These are phyloP conservation scores for Volucella inflata DNA, from an alignment of 2,888 invertebrate species.

Conservation along the genomic window DNA sequence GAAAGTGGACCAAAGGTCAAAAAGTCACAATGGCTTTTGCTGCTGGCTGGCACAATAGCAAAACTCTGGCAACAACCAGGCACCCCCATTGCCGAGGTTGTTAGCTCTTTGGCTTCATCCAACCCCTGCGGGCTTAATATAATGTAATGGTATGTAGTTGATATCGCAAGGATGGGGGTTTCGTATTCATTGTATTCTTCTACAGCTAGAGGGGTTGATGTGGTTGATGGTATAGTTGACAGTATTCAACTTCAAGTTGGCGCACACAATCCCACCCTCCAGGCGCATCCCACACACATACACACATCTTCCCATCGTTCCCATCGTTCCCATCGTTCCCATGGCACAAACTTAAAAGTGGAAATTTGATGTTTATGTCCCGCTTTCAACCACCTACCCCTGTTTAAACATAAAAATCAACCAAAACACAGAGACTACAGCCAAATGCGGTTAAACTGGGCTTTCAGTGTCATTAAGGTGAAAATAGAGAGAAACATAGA, in stretches of 20 bases:
- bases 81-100: conserved; percentile 56
- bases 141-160: conserved; percentile 61
- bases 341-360: conserved; percentile 44
- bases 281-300: conserved; percentile 30
- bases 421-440: conserved; percentile 2
- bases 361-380: conserved; percentile 22
- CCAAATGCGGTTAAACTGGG: conserved; percentile 56
- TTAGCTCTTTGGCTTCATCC: conserved; percentile 67
- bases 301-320: conserved; percentile 10
- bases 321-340: conserved; percentile 33
- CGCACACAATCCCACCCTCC: conserved; percentile 16
- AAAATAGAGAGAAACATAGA: conserved; percentile 6
- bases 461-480: conserved; percentile 61
- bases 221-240: conserved; percentile 10
- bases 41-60: conserved; percentile 69
- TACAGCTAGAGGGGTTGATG: conserved; percentile 14
- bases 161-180: background rate
- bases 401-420: conserved; percentile 12
- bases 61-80: conserved; percentile 57
- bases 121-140: conserved; percentile 66
- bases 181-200: background rate
- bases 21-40: conserved; percentile 73
- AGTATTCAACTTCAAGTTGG: conserved; percentile 54
- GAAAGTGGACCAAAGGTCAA: conserved; percentile 74
- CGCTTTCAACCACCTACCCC: conserved; percentile 5